Evolutionary conservation across 2,888 invertebrate genomes (phyloP).

Genomic region (Hypsopygia costalis): DNA sequence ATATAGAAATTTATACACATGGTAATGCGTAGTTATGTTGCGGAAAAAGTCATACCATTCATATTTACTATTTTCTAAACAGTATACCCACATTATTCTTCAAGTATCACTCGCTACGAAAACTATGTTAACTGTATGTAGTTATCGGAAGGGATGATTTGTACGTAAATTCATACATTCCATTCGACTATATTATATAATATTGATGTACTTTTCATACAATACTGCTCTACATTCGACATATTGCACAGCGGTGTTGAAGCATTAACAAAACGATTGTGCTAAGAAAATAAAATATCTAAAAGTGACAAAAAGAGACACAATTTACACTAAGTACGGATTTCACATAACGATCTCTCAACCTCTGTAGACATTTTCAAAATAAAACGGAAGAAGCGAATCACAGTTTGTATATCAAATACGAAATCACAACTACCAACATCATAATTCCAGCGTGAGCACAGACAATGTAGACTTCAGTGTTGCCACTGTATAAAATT

Average conservation of each 20-base stretch:
- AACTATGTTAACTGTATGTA: no score
- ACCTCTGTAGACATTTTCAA: conserved; percentile 42
- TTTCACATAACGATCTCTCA: conserved; percentile 39
- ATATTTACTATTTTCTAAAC: no score
- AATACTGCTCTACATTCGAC: no score
- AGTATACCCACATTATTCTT: no score
- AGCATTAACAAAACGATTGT: conserved; percentile 46
- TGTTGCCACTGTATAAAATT: conserved; percentile 42
- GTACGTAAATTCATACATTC: no score
- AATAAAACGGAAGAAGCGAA: conserved; percentile 37
- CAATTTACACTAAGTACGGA: conserved; percentile 62
- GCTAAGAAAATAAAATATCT: conserved; percentile 46
- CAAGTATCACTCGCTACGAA: no score
- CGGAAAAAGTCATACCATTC: no score
- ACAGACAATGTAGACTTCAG: conserved; percentile 34
- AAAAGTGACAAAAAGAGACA: conserved; percentile 35
- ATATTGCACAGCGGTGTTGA: conserved; percentile 44
- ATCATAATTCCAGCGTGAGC: conserved; percentile 20
- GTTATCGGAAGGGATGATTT: no score
- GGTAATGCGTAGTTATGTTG: no score
- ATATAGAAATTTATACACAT: no score
- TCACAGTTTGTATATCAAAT: conserved; percentile 42
- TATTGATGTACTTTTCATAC: no score
- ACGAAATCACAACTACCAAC: conserved; percentile 22
- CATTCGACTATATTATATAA: no score